Base-by-base conservation (phyloP, 2,797 vertebrate species). In the Sebastes vulpes region DNA sequence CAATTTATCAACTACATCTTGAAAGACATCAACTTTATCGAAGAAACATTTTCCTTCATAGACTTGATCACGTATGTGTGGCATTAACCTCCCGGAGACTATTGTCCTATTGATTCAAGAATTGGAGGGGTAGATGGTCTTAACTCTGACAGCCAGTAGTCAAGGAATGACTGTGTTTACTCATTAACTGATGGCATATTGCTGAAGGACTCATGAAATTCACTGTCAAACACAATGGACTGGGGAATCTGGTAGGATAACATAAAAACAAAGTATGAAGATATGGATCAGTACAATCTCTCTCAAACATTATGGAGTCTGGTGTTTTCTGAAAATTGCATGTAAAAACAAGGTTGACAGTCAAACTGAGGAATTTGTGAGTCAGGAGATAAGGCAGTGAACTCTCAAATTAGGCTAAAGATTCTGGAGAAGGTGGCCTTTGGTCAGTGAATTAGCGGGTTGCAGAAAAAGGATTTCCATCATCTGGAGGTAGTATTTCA, bases 111-210 rank as follows among this genome's bases (percentile, higher is more conserved):
- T 59, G 70, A 67, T 20, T 71, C 38, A 26, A 4, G 3, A 59
- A 46, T 14, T 68, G 77, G 38, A 60, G 60, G 18, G 4, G 46
- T 23, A 25, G 52, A 32, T 53, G 64, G 71, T 59, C 42, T 64
- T 60, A 84, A 68, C 6, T 78, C 65, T 32, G 80, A 75, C 9
- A 79, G n/a, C 75, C 74, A 89, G 16, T 52, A 50, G 4, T 77
- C 21, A 78, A 87, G 50, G 18, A 86, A 90, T 32, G 81, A 76
- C 32, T 81, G 60, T 81, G 60, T 72, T 21, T 57, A 73, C 9
- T 82, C 53, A 35, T 60, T 20, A 29, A 78, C 57, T 28, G 25
- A 57, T 26, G 80, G 4, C 4, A 66, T 5, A n/a, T 23, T 42
- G 5, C 35, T 68, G 1, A 46, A 42, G 9, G 21, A 65, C 21